Conservation (phyloP, 1,140 invertebrate species). For the Forficula auricularia region DNA sequence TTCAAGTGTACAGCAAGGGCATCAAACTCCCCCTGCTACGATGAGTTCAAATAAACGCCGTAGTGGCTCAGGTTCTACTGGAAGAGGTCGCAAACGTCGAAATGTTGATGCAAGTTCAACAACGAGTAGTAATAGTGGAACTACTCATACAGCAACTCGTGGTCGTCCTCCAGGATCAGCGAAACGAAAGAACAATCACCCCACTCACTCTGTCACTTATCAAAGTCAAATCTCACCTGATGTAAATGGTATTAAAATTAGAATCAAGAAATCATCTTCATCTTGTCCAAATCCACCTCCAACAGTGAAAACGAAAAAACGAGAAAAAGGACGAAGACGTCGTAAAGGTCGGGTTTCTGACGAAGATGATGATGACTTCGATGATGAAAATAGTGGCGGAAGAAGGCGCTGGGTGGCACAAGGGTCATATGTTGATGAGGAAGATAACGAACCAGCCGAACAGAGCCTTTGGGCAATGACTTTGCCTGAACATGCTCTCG, state of each 20-base stretch:
- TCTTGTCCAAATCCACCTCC: neutral
- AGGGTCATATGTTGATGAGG: slow-evolving; percentile 17
- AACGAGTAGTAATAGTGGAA: no score
- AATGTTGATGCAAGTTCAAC: no score
- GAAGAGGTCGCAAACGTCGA: no score
- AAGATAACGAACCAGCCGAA: slow-evolving; percentile 26
- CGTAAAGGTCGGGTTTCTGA: slow-evolving; percentile 19
- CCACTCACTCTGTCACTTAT: slow-evolving; percentile 23
- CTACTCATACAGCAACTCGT: neutral
- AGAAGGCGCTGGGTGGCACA: slow-evolving; percentile 12
- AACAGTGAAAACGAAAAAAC: slow-evolving; percentile 5
- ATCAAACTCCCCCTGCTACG: no score
- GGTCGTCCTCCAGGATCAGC: slow-evolving; percentile 2
- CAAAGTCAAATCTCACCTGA: slow-evolving; percentile 39
- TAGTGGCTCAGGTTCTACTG: no score
- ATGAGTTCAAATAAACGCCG: no score
- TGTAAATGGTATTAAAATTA: slow-evolving; percentile 41
- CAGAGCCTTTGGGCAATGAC: slow-evolving; percentile 37
- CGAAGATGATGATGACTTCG: slow-evolving; percentile 31
- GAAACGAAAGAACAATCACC: slow-evolving; percentile 4
- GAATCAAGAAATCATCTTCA: slow-evolving; percentile 37
- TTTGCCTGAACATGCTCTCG: slow-evolving; percentile 44
- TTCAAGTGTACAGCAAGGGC: neutral
- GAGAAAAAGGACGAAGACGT: slow-evolving; percentile 27
- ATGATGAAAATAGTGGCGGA: slow-evolving; percentile 18